These are phyloP conservation scores for Phaenicophaeus curvirostris DNA, from an alignment of 2,797 vertebrate genomes.

Conservation along the genomic window DNA sequence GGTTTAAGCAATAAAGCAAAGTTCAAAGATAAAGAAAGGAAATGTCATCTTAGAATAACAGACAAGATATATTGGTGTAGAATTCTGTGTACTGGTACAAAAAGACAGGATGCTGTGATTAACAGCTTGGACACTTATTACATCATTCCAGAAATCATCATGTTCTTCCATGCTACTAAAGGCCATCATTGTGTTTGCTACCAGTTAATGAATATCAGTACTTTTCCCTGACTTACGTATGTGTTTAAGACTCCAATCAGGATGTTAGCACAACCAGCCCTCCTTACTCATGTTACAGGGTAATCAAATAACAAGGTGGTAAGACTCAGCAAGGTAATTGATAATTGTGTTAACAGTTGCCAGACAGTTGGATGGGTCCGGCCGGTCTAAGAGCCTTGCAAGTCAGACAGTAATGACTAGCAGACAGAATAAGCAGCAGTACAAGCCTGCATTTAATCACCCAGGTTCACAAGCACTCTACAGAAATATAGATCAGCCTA, in stretches of 20 bases:
- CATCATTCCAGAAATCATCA: too few relatives aligned
- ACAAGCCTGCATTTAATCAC: slow-evolving; percentile 14
- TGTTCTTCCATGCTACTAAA: fast-evolving
- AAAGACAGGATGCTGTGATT: neutral
- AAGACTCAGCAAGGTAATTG: neutral
- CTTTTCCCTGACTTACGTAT: neutral
- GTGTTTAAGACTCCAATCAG: neutral
- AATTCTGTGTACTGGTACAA: neutral
- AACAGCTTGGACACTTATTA: neutral
- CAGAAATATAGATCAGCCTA: neutral
- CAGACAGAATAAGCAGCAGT: neutral
- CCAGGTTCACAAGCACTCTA: neutral
- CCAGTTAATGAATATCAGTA: neutral
- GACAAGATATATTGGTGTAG: neutral
- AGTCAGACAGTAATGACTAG: slow-evolving; percentile 1
- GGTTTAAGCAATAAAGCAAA: neutral
- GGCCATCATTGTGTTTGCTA: neutral
- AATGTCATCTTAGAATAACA: neutral
- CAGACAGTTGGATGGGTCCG: slow-evolving; percentile 24
- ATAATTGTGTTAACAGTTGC: slow-evolving; percentile 15
- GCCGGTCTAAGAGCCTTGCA: neutral
- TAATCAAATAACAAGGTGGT: neutral
- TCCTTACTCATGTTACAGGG: neutral
- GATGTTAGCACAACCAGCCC: neutral
- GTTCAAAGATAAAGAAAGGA: neutral